Percentiles rank a stretch among this genome's conserved stretches.
phyloP scores from a whole-genome alignment of 2,113 vertebrate species.

The Helogale parvula region DNA sequence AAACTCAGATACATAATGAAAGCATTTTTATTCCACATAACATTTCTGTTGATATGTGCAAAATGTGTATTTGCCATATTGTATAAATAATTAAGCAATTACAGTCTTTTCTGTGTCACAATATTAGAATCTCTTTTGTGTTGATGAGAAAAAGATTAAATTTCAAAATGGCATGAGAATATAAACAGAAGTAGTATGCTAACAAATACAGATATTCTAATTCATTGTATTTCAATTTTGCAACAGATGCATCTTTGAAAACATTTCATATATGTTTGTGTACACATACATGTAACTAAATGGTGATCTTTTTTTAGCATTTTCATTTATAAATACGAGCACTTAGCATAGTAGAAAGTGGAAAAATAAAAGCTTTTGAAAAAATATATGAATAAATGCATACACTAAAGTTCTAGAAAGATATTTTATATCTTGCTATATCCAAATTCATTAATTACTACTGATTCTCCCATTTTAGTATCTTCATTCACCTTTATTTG shows the following conservation, averaged over 20 bases:
- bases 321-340: neutral
- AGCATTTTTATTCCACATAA: constrained; percentile 68
- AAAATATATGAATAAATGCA: neutral
- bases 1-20: constrained; percentile 64
- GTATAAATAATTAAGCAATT: constrained; percentile 78
- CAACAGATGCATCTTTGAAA: neutral
- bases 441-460: neutral
- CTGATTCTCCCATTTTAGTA: neutral
- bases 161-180: constrained; percentile 54
- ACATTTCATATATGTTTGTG: constrained; percentile 17
- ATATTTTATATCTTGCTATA: neutral
- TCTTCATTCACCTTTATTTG: neutral
- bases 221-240: neutral
- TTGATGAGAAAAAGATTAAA: constrained; percentile 73
- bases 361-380: neutral
- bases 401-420: neutral
- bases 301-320: neutral
- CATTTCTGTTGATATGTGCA: constrained; percentile 72
- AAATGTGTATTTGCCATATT: constrained; percentile 74
- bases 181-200: constrained; percentile 62
- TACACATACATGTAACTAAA: neutral
- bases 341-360: neutral
- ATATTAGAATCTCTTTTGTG: constrained; percentile 74
- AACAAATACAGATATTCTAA: constrained; percentile 48
- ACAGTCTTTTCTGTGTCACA: constrained; percentile 76